Base-by-base conservation (phyloP, 2,888 invertebrate genomes). In the Adelognathus sp. region DNA sequence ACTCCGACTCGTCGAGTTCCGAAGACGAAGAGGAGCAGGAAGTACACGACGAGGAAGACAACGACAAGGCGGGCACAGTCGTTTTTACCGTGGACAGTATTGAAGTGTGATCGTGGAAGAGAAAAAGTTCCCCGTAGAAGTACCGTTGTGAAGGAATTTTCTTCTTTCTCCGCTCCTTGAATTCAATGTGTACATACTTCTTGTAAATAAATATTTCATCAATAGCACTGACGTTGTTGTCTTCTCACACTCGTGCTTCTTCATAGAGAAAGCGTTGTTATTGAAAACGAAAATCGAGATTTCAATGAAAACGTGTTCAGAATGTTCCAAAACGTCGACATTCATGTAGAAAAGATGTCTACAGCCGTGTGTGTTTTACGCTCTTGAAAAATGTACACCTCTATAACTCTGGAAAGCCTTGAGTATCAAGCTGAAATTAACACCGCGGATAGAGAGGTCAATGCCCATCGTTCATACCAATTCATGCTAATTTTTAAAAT, bases 21-120 rank as follows among this genome's bases (percentile, higher is more conserved):
- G 89, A 88, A 64, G 92, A 93, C 79, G 93, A 92, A 3, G 93
- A 93, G 88, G 93, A 93, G 81, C 90, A 93, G 50, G 93, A 94
- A 86, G 92, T 94, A 5, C 91, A 93, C 0, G 94, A 94, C 87
- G 93, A 94, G 11, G 90, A 87, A 67, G 90, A 91, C 67, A 92
- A 93, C 9, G 94, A 94, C 52, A 92, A 91, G 88, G 92, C 92
- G 2, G 94, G 94, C 44, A 89, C 90, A 6, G 93, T 94, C 1
- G 90, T 93, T 50, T 93, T 92, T 81, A 93, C 92, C 50, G 91
- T 94, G 24, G 86, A 88, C 60, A 86, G 80, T 31, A 58, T 85
- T 63, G 85, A 87, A 71, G 79, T 67, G 60, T 87, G 79, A 80
- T 64, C 70, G 14, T 50, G 58, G 44, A 11, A 64, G 27, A 61